Conservation (phyloP, 2,888 invertebrate genomes). For the Melanchra persicariae region DNA sequence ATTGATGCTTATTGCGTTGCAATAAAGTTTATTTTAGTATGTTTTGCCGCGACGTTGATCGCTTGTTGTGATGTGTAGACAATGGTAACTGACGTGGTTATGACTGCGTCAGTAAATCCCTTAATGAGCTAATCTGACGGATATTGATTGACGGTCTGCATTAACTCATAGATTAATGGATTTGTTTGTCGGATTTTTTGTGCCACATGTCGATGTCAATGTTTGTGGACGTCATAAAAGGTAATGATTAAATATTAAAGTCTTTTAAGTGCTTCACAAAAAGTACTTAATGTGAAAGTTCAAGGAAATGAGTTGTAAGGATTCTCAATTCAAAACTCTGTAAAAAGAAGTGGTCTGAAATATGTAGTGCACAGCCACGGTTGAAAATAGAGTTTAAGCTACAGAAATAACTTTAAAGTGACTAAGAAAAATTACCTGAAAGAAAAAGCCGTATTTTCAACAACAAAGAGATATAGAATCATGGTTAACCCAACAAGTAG, state of each 20-base stretch:
- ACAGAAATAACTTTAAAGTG: background rate
- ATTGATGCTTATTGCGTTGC: conserved; percentile 67
- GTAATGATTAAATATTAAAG: conserved; percentile 23
- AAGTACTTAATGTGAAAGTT: conserved; percentile 15
- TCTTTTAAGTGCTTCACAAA: conserved; percentile 5
- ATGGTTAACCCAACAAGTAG: background rate
- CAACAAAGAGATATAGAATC: background rate
- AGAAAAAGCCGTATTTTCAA: background rate
- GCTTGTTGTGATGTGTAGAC: conserved; percentile 68
- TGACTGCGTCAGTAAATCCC: conserved; percentile 74
- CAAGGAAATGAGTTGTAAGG: conserved; percentile 21
- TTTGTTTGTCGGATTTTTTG: conserved; percentile 56
- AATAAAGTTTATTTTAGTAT: conserved; percentile 69
- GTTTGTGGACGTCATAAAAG: conserved; percentile 23
- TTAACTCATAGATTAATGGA: conserved; percentile 61
- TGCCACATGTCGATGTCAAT: conserved; percentile 28
- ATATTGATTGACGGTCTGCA: conserved; percentile 74
- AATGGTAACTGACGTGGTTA: conserved; percentile 72
- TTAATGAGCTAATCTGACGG: conserved; percentile 80
- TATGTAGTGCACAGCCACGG: too few relatives aligned
- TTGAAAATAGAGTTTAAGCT: too few relatives aligned
- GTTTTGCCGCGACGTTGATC: conserved; percentile 65
- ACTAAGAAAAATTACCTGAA: background rate
- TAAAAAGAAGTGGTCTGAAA: too few relatives aligned
- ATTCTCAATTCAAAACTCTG: too few relatives aligned